Percentiles rank a stretch among this genome's conserved stretches.
Evolutionary conservation across 2,113 vertebrate species (phyloP).

Genomic region (Phylloscopus trochilus): DNA sequence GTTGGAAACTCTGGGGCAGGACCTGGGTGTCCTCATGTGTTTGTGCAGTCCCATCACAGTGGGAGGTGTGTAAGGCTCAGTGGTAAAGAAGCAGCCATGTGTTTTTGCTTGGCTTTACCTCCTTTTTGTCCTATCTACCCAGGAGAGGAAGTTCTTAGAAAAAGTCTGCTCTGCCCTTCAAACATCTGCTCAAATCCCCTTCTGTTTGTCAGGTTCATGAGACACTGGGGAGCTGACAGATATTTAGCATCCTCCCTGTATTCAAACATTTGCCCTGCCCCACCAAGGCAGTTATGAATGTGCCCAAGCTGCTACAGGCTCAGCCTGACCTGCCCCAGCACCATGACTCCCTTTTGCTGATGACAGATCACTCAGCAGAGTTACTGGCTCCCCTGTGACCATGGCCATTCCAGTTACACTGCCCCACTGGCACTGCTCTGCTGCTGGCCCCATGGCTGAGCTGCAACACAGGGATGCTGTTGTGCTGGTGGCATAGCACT

Average conservation of each 20-base stretch:
- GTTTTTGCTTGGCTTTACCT: slow-evolving; percentile 6
- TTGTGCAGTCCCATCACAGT: neutral
- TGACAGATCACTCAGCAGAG: neutral
- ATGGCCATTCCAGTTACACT: neutral
- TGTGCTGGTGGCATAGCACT: neutral
- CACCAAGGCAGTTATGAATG: neutral
- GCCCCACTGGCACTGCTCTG: neutral
- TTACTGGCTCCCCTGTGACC: neutral
- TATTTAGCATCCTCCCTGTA: neutral
- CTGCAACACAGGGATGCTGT: neutral
- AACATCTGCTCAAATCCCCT: neutral
- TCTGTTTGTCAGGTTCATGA: neutral
- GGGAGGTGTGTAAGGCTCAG: neutral
- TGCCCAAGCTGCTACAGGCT: neutral
- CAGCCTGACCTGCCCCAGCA: neutral
- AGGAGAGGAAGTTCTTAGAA: slow-evolving; percentile 13
- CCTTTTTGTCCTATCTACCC: slow-evolving; percentile 3
- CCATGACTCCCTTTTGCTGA: accelerated
- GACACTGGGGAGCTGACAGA: neutral
- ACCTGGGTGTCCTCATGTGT: neutral
- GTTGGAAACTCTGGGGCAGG: neutral
- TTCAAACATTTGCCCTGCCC: neutral
- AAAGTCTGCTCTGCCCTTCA: neutral
- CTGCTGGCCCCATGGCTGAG: accelerated
- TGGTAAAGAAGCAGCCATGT: neutral